Conservation (phyloP, 1,140 invertebrate species). For the Capitella teleta region DNA sequence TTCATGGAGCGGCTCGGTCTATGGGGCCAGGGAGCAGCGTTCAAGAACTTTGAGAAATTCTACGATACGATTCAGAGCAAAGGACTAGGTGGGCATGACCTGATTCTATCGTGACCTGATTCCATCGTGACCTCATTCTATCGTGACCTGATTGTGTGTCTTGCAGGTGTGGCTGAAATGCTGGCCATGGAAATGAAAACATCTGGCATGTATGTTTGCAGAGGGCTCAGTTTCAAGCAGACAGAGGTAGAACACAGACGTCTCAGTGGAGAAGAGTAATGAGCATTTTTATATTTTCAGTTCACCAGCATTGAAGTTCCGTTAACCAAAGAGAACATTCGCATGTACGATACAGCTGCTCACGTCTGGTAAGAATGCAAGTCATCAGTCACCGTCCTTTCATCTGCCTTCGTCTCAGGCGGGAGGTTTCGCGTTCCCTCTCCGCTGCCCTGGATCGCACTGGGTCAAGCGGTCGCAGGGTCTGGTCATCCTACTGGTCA, state of each 20-base stretch:
- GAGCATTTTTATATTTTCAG: conserved; percentile 18
- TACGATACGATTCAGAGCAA: conserved; percentile 90
- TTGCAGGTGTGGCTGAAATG: conserved; percentile 43
- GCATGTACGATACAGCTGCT: conserved; percentile 29
- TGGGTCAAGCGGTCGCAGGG: conserved; percentile 28
- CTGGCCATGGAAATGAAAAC: conserved; percentile 99
- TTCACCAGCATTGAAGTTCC: conserved; percentile 30
- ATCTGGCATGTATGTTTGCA: conserved; percentile 94
- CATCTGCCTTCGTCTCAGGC: conserved; percentile 35
- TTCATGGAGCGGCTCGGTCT: conserved; percentile 97
- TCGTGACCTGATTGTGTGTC: no score
- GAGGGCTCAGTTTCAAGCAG: conserved; percentile 94
- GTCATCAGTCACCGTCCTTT: no score
- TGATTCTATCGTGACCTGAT: no score
- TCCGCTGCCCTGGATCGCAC: conserved; percentile 21
- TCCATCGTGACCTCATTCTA: no score
- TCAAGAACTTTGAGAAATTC: conserved; percentile 87
- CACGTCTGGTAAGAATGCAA: conserved; percentile 29
- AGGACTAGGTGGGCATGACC: conserved; percentile 82
- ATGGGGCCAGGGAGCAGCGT: conserved; percentile 93
- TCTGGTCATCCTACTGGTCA: conserved; percentile 86
- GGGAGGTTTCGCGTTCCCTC: conserved; percentile 29
- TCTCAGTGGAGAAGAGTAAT: not conserved
- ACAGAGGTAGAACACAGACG: conserved; percentile 73
- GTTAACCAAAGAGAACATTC: conserved; percentile 27